Base-by-base conservation (phyloP, 2,888 invertebrate species). In the Ophioninae sp. region DNA sequence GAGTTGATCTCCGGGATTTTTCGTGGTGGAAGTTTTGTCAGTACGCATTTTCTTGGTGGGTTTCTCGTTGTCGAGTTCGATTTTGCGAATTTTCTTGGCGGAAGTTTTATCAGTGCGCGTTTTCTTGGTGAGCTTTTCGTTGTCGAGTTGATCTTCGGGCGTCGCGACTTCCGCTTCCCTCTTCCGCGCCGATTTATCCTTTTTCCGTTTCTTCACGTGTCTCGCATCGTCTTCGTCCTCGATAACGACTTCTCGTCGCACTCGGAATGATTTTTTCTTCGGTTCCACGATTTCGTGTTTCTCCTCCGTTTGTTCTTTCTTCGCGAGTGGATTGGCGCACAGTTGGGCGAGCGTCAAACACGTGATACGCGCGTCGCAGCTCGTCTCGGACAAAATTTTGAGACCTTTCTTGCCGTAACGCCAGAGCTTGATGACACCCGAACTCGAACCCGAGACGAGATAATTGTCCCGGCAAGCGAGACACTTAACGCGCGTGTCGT, bases 361-460 rank as follows among this genome's bases (percentile, higher is more conserved):
- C 20, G 96, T 97, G 17, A 97, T 95, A 88, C 97, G 95, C n/a
- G 94, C 93, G 79, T 93, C 94, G 59, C 95, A 94, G 85, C 96
- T 91, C 91, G 95, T 94, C 7, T 86, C 87, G 20, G 92, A 91
- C 22, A 93, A 78, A 61, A 91, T 87, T 56, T 88, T 92, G 89
- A 89, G 95, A 88, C 87, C 91, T 78, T 87, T 88, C 87, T 87
- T 92, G 72, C 61, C 88, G 76, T 93, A 91, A 84, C 91, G 93
- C 96, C 97, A 98, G 0, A 97, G 93, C 93, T 96, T 97, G 68
- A 98, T 93, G 90, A 96, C 95, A 0, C 98, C 98, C 83, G 95
- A 94, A 93, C 97, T 98, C 7, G 97, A 96, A 22, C 95, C 96
- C 51, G 97, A 95, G 73, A 95, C 95, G 37, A 97, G 90, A 87